phyloP scores from a whole-genome alignment of 2,113 vertebrate species.

The Zapornia atra region DNA sequence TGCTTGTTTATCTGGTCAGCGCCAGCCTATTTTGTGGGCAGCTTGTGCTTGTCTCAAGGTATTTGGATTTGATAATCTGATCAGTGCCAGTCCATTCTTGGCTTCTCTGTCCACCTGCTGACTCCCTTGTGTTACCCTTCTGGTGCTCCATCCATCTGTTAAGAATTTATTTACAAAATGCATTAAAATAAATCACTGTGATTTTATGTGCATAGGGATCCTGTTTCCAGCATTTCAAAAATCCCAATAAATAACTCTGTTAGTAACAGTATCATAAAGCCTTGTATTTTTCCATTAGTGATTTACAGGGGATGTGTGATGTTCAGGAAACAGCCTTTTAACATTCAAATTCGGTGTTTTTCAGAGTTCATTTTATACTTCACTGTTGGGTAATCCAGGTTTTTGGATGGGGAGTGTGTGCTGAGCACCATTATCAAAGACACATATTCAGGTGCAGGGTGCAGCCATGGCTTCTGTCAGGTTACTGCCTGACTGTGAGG shows the following conservation, averaged over 20 bases:
- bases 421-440: neutral
- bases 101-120: slow-evolving; percentile 77
- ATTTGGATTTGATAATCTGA: slow-evolving; percentile 76
- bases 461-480: neutral
- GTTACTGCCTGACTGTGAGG: neutral
- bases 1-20: slow-evolving; percentile 54
- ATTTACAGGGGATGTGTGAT: neutral
- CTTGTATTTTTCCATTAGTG: neutral
- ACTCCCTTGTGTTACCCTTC: slow-evolving; percentile 73
- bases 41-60: slow-evolving; percentile 74
- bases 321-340: neutral
- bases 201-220: neutral
- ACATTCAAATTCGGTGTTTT: neutral
- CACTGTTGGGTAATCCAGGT: neutral
- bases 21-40: slow-evolving; percentile 67
- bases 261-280: neutral
- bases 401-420: neutral
- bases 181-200: slow-evolving; percentile 63
- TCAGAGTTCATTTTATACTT: neutral
- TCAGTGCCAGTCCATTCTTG: slow-evolving; percentile 75
- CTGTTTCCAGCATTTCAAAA: neutral
- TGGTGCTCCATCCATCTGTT: slow-evolving; percentile 78
- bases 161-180: slow-evolving; percentile 76
- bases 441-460: neutral
- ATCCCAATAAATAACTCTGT: neutral